Evolutionary conservation across 2,888 invertebrate genomes (phyloP).

Genomic region (Erpobdella octoculata): DNA sequence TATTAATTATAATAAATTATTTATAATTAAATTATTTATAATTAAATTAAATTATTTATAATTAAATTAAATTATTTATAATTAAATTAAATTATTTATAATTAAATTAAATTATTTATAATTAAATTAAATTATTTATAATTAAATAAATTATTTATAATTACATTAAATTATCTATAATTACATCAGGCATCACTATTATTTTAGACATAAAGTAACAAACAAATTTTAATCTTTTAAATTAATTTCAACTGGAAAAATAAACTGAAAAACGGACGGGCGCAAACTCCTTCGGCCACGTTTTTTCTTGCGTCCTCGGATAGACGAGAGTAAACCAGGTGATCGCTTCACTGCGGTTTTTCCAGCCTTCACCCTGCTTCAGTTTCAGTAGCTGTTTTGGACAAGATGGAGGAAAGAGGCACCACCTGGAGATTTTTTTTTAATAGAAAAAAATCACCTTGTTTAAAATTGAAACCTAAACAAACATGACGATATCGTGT

Average conservation of each 20-base stretch:
- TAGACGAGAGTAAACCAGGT: slow-evolving; percentile 95
- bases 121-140: no score
- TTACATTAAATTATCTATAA: no score
- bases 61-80: no score
- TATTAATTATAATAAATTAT: no score
- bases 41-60: no score
- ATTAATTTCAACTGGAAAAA: neutral
- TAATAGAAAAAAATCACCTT: neutral
- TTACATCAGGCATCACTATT: no score
- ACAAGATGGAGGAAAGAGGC: slow-evolving; percentile 90
- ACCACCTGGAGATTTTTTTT: slow-evolving; percentile 72
- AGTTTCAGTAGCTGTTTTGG: slow-evolving; percentile 92
- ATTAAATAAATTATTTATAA: no score
- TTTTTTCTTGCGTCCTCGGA: slow-evolving; percentile 75
- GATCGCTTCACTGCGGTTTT: slow-evolving; percentile 93
- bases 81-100: no score
- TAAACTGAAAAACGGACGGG: slow-evolving; percentile 60
- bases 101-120: no score
- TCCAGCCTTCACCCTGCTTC: slow-evolving; percentile 81
- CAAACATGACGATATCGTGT: neutral
- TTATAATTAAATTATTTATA: no score
- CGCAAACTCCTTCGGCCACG: slow-evolving; percentile 83
- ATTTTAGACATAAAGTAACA: no score
- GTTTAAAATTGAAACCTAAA: neutral
- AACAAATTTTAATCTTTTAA: neutral